Conservation (phyloP, 2,888 invertebrate genomes). For the Carterocephalus palaemon region DNA sequence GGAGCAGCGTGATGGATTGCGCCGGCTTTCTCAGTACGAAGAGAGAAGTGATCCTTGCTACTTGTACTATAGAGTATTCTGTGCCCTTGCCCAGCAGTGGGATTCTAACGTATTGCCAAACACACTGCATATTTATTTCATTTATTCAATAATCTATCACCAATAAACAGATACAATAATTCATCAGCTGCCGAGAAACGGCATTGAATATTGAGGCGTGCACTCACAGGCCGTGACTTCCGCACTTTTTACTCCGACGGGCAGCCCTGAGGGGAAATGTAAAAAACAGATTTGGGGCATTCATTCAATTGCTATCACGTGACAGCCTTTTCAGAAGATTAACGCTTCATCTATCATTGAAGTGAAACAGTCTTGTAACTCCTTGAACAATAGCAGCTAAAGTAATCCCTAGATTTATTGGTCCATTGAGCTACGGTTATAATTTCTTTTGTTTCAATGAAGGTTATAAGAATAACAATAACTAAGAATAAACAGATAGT, state of each 20-base stretch:
- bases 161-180: conserved; percentile 9
- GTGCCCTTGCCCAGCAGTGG: no score
- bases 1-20: no score
- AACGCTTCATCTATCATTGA: conserved; percentile 15
- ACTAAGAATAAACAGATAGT: not conserved
- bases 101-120: no score
- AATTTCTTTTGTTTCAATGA: conserved; percentile 3
- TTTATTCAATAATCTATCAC: conserved; percentile 8
- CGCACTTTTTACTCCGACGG: conserved; percentile 40
- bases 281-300: conserved; percentile 36
- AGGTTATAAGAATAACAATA: conserved; percentile 15
- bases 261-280: conserved; percentile 39
- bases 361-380: conserved; percentile 5
- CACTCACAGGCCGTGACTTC: conserved; percentile 44
- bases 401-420: conserved; percentile 19
- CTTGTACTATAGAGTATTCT: no score
- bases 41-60: no score
- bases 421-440: conserved; percentile 11
- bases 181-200: conserved; percentile 23
- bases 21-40: no score
- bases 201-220: conserved; percentile 29
- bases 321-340: conserved; percentile 31
- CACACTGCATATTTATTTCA: not conserved
- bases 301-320: conserved; percentile 34
- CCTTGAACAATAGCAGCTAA: conserved; percentile 1